phyloP scores from a whole-genome alignment of 2,113 vertebrate species.

The Hippocampus barbouri region DNA sequence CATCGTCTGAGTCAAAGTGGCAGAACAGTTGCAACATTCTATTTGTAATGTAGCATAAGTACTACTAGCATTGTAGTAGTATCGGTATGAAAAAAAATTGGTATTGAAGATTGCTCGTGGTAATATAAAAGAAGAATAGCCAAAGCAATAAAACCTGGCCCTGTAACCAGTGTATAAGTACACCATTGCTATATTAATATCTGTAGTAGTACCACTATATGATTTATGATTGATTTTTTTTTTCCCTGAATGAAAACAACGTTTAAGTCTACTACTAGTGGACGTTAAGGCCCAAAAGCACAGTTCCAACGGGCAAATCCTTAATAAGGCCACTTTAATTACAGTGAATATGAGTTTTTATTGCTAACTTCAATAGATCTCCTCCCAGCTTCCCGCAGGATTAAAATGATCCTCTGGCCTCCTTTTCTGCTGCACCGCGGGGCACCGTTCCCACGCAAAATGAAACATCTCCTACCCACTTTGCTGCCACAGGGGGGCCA shows the following conservation, averaged over 20 bases:
- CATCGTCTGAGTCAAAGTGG: no score
- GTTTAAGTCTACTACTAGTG: not conserved
- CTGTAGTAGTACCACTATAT: not conserved
- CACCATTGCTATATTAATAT: no score
- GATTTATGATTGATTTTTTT: not conserved
- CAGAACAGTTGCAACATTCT: no score
- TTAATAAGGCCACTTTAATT: conserved; percentile 23
- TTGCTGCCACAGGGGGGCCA: conserved; percentile 45
- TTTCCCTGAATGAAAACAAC: not conserved
- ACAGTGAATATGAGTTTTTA: conserved; percentile 13
- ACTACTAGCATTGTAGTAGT: no score
- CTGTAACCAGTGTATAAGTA: no score
- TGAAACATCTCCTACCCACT: conserved; percentile 51
- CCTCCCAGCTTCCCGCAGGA: conserved; percentile 32
- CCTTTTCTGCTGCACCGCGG: conserved; percentile 29
- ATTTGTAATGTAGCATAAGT: no score
- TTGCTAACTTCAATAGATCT: conserved; percentile 28
- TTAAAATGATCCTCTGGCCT: conserved; percentile 46
- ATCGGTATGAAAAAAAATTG: no score
- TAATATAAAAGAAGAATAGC: no score
- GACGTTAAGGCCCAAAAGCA: not conserved
- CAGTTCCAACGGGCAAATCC: conserved; percentile 20
- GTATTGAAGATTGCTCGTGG: no score
- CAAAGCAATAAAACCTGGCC: no score
- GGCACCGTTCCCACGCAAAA: conserved; percentile 57